Evolutionary conservation across 2,113 vertebrate genomes (phyloP).

Genomic region (Myxocyprinus asiaticus): DNA sequence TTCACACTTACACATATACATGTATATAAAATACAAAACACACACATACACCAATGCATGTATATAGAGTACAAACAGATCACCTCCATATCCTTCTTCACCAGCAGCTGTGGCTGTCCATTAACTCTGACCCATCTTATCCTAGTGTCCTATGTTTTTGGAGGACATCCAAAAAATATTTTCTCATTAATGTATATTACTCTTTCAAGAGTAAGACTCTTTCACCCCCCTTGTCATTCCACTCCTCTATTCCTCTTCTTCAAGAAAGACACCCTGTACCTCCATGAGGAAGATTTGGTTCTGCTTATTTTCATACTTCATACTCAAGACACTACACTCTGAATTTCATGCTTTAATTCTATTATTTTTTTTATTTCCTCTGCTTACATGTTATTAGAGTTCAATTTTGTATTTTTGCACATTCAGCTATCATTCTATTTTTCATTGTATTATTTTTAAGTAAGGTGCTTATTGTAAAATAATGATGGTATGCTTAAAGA

Average conservation of each 20-base stretch:
- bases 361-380: constrained; percentile 69
- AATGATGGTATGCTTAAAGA: constrained; percentile 10
- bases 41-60: neutral
- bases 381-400: constrained; percentile 84
- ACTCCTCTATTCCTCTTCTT: constrained; percentile 42
- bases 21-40: neutral
- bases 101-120: constrained; percentile 23
- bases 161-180: constrained; percentile 1
- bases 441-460: constrained; percentile 64
- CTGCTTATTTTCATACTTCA: neutral
- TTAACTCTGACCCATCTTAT: neutral
- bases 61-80: constrained; percentile 1
- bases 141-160: constrained; percentile 19
- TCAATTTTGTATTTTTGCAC: constrained; percentile 98
- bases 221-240: constrained; percentile 21
- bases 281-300: constrained; percentile 20
- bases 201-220: constrained; percentile 58
- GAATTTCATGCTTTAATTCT: constrained; percentile 84
- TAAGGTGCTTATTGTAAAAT: constrained; percentile 77
- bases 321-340: constrained; percentile 70
- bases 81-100: neutral
- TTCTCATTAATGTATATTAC: constrained; percentile 41
- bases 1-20: neutral
- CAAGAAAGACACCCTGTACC: constrained; percentile 41
- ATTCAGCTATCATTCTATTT: constrained; percentile 78